A percentile compares a stretch with the other conserved stretches of the same genome.
Evolutionary conservation across 2,113 vertebrate species (phyloP).

Genomic region (Trichechus manatus): DNA sequence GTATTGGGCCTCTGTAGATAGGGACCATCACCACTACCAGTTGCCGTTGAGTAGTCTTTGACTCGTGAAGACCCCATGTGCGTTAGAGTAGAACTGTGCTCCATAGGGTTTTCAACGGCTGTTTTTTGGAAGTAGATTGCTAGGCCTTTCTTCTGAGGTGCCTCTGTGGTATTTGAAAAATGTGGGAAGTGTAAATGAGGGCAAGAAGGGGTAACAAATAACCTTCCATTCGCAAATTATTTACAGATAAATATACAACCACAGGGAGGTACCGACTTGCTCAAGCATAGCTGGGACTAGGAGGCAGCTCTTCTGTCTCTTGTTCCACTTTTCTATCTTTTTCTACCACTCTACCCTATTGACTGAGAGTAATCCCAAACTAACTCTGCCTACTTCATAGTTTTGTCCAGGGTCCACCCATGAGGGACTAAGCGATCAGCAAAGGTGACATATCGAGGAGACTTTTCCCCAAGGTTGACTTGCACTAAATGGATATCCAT

Average conservation of each 20-base stretch:
- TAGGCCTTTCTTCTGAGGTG: neutral
- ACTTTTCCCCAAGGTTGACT: constrained; percentile 18
- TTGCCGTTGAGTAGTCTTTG: neutral
- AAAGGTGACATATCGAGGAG: constrained; percentile 4
- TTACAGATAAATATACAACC: neutral
- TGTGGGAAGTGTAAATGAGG: neutral
- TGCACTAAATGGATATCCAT: constrained; percentile 9
- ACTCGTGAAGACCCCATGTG: neutral
- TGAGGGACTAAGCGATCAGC: neutral
- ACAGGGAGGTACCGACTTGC: neutral
- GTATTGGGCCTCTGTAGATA: neutral
- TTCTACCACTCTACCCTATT: neutral
- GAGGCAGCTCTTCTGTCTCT: neutral
- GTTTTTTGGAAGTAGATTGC: too few relatives aligned
- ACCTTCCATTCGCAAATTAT: neutral
- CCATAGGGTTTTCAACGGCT: too few relatives aligned
- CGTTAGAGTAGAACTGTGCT: too few relatives aligned
- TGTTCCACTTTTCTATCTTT: neutral
- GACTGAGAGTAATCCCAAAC: neutral
- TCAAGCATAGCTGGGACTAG: neutral
- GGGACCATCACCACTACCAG: neutral
- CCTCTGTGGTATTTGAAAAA: neutral
- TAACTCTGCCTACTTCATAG: neutral
- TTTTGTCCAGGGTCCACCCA: neutral
- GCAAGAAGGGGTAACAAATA: neutral